Percentiles rank a stretch among this genome's conserved stretches.
phyloP scores from a whole-genome alignment of 1,140 invertebrate species.

The Phenacoccus solenopsis region DNA sequence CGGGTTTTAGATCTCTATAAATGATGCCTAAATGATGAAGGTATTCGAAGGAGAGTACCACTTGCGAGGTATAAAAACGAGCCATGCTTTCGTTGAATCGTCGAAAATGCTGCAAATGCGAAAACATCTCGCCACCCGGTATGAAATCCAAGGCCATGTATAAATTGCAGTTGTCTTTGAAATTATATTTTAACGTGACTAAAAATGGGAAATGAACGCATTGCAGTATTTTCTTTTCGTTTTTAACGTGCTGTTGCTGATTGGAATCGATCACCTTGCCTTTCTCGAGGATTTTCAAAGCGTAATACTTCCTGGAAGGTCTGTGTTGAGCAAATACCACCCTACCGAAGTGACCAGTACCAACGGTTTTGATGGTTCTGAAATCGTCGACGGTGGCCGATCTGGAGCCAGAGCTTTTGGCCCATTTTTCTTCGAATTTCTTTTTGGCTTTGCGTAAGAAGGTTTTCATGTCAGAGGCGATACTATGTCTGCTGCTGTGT shows the following conservation, averaged over 20 bases:
- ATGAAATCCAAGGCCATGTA: conserved; percentile 10
- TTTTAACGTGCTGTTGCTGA: background rate
- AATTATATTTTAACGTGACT: conserved; percentile 8
- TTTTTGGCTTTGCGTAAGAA: background rate
- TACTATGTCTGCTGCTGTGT: background rate
- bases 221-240: conserved; percentile 10
- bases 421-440: conserved; percentile 10
- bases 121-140: conserved; percentile 9
- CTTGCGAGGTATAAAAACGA: conserved; percentile 89
- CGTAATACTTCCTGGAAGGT: background rate
- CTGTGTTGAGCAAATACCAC: conserved; percentile 4
- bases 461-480: background rate
- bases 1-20: conserved; percentile 74
- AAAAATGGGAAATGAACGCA: conserved; percentile 18
- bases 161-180: conserved; percentile 9
- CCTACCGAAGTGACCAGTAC: background rate
- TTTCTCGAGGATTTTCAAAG: background rate
- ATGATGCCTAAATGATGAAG: conserved; percentile 78
- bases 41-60: conserved; percentile 85
- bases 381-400: background rate
- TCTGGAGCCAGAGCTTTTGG: background rate
- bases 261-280: background rate
- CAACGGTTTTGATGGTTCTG: background rate
- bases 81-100: conserved; percentile 34
- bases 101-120: conserved; percentile 19